These are phyloP conservation scores for Octodon degus DNA, from an alignment of 2,113 vertebrate species.

Conservation along the genomic window DNA sequence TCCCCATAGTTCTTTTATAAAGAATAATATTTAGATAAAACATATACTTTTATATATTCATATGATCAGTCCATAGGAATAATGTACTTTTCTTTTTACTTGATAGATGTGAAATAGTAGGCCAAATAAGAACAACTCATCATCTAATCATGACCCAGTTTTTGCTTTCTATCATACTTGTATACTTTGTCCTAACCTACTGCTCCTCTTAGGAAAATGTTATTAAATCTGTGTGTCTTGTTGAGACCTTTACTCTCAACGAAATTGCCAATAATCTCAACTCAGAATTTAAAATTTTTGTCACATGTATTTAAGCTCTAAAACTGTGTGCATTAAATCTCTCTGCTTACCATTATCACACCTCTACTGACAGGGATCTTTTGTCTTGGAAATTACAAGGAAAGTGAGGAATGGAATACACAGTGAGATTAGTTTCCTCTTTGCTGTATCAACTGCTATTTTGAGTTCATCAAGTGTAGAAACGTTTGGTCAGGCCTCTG, in stretches of 20 bases:
- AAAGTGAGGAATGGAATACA: neutral
- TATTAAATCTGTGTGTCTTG: slow-evolving; percentile 6
- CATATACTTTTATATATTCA: neutral
- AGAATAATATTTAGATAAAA: slow-evolving; percentile 7
- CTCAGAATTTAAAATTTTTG: slow-evolving; percentile 45
- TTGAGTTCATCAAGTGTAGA: neutral
- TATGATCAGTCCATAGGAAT: neutral
- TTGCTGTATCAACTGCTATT: neutral
- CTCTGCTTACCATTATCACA: neutral
- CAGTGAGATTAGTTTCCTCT: neutral
- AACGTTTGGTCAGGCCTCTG: neutral
- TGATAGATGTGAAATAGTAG: slow-evolving; percentile 7
- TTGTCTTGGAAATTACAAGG: neutral
- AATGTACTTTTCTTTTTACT: slow-evolving; percentile 23
- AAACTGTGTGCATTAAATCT: neutral
- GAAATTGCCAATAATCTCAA: slow-evolving; percentile 26
- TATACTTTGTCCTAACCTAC: neutral
- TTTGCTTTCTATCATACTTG: neutral
- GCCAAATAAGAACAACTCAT: neutral
- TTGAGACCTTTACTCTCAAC: neutral
- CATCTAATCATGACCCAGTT: neutral
- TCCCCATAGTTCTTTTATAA: neutral
- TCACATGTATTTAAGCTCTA: neutral
- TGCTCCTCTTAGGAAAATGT: neutral
- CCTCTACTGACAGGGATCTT: neutral